These are phyloP conservation scores for Hoplias malabaricus DNA, from an alignment of 2,113 vertebrate species.

Conservation along the genomic window DNA sequence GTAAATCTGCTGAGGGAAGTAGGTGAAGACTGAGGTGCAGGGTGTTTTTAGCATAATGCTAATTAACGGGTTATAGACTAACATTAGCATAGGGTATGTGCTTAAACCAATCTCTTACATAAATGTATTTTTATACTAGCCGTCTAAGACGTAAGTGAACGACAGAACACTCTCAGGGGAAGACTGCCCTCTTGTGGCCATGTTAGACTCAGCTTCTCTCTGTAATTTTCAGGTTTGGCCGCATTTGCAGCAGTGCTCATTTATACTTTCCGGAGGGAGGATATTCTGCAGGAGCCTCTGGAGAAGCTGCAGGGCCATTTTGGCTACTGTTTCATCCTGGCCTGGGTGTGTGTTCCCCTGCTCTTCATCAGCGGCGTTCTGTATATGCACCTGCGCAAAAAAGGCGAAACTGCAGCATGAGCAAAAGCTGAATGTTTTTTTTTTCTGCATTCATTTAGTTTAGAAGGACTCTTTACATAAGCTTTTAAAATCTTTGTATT, in stretches of 20 bases:
- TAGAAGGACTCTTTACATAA: neutral
- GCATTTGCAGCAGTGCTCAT: slow-evolving; percentile 82
- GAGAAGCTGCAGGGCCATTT: slow-evolving; percentile 71
- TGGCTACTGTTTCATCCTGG: slow-evolving; percentile 84
- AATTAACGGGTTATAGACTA: too few relatives aligned
- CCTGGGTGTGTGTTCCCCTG: slow-evolving; percentile 83
- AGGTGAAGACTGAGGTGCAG: neutral
- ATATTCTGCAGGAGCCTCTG: slow-evolving; percentile 69
- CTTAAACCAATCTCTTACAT: neutral
- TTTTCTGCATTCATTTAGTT: neutral
- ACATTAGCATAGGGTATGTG: neutral
- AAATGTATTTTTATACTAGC: too few relatives aligned
- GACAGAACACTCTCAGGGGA: too few relatives aligned
- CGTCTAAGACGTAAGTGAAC: too few relatives aligned
- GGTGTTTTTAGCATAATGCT: neutral
- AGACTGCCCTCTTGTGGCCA: slow-evolving; percentile 2
- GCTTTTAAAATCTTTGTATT: neutral
- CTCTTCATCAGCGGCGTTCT: slow-evolving; percentile 78
- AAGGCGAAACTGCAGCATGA: neutral
- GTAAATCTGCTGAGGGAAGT: neutral
- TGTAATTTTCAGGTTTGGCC: slow-evolving; percentile 69
- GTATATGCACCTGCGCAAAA: slow-evolving; percentile 85
- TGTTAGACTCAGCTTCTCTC: neutral
- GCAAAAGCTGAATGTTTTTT: neutral
- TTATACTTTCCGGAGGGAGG: slow-evolving; percentile 77